Percentiles rank a stretch among this genome's conserved stretches.
These are phyloP conservation scores for Eciton burchellii DNA, from an alignment of 1,140 invertebrate species.

Conservation along the genomic window DNA sequence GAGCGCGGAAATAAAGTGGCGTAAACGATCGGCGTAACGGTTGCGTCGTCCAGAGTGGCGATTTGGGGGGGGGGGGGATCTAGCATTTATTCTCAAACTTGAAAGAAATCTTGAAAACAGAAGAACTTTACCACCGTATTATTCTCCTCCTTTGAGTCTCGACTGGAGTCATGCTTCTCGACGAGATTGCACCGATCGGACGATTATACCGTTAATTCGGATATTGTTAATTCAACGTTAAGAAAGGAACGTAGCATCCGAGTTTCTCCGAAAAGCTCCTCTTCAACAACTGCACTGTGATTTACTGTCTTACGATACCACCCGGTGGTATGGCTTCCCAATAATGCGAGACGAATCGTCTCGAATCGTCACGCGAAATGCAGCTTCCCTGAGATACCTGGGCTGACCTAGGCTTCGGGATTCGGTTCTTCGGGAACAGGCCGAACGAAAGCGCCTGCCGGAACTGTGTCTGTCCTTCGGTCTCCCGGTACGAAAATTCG, in stretches of 20 bases:
- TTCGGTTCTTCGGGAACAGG: no score
- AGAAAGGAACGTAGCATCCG: not conserved
- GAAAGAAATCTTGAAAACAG: not conserved
- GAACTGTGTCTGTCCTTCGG: constrained; percentile 55
- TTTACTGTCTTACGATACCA: no score
- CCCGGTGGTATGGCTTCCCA: not conserved
- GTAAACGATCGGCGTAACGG: not conserved
- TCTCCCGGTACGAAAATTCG: constrained; percentile 77
- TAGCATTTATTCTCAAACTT: not conserved
- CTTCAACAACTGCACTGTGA: no score
- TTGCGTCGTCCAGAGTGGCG: not conserved
- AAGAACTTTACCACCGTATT: not conserved
- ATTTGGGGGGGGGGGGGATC: not conserved
- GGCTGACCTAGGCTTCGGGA: not conserved
- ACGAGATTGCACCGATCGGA: not conserved
- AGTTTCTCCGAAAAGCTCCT: no score
- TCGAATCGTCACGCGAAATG: not conserved
- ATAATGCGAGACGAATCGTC: not conserved
- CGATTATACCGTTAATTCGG: not conserved
- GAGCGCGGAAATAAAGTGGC: no score
- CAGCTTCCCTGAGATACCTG: not conserved
- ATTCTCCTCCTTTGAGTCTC: not conserved
- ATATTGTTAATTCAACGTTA: no score
- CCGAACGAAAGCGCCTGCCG: not conserved
- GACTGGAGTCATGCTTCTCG: not conserved